A percentile compares a stretch with the other conserved stretches of the same genome.
Conservation (phyloP, 2,888 invertebrate genomes). For the Ectobius pallidus region DNA sequence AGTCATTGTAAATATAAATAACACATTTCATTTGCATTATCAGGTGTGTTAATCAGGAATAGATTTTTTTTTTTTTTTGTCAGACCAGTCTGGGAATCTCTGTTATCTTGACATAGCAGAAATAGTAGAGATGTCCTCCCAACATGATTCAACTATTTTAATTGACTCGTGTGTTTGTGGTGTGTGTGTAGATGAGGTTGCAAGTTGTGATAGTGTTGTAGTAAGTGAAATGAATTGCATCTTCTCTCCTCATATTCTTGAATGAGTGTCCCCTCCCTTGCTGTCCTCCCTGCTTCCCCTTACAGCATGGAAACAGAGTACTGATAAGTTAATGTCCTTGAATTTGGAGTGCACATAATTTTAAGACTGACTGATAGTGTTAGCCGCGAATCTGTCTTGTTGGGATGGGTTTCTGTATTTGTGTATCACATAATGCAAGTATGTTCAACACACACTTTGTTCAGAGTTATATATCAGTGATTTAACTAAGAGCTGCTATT, state of each 20-base stretch:
- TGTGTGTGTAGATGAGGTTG: background rate
- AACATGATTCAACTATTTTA: slow-evolving; percentile 3
- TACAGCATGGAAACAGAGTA: background rate
- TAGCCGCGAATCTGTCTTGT: background rate
- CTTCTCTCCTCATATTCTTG: background rate
- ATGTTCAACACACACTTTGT: background rate
- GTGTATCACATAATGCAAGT: background rate
- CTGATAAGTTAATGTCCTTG: background rate
- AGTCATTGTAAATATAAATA: no score
- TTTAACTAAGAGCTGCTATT: no score
- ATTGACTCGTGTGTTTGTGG: no score
- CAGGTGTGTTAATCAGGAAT: no score
- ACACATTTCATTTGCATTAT: no score
- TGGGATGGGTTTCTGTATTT: background rate
- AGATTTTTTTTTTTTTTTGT: no score
- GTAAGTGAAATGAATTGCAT: slow-evolving; percentile 4
- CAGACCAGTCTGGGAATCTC: no score
- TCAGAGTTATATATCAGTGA: no score
- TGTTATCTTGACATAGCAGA: no score
- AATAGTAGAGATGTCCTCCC: no score
- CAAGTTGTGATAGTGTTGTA: background rate
- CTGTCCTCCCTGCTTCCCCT: background rate
- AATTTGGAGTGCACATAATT: no score
- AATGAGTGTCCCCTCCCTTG: background rate
- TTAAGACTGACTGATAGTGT: no score